Percentiles rank a stretch among this genome's conserved stretches.
phyloP scores from a whole-genome alignment of 2,113 vertebrate species.

The Oceanodroma tethys region DNA sequence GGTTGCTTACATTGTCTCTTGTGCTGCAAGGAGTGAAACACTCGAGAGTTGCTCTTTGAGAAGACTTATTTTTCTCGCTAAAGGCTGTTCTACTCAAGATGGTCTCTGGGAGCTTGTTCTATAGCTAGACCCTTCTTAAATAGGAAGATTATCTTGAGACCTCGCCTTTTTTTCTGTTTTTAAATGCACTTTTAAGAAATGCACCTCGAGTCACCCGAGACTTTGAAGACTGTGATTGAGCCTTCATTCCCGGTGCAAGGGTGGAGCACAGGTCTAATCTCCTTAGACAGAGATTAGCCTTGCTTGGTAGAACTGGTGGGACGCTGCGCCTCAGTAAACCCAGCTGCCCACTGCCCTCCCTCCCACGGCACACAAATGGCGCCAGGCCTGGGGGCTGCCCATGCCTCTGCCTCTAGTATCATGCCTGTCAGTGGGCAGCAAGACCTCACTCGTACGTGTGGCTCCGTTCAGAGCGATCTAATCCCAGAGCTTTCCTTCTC shows the following conservation, averaged over 20 bases:
- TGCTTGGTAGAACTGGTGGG: not conserved
- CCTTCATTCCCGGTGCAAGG: not conserved
- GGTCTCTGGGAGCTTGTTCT: not conserved
- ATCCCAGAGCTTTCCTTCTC: not conserved
- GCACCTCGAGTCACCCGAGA: not conserved
- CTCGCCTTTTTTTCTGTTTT: not conserved
- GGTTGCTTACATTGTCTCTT: not conserved
- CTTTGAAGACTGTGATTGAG: not conserved
- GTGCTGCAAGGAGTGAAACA: not conserved
- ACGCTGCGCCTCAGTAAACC: not conserved
- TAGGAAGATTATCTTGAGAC: not conserved
- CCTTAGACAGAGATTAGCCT: not conserved
- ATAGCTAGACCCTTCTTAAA: not conserved
- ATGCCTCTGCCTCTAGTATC: not conserved
- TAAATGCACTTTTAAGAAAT: not conserved
- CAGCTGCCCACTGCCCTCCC: not conserved
- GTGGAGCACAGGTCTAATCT: not conserved
- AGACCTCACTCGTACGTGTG: accelerated
- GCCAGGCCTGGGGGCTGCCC: not conserved
- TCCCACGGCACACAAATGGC: not conserved
- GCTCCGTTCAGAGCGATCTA: not conserved
- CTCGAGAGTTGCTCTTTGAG: not conserved
- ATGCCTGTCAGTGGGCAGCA: accelerated
- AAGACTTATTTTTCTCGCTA: not conserved
- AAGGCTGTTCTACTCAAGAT: not conserved